phyloP scores from a whole-genome alignment of 2,888 invertebrate genomes.

The Clunio marinus region DNA sequence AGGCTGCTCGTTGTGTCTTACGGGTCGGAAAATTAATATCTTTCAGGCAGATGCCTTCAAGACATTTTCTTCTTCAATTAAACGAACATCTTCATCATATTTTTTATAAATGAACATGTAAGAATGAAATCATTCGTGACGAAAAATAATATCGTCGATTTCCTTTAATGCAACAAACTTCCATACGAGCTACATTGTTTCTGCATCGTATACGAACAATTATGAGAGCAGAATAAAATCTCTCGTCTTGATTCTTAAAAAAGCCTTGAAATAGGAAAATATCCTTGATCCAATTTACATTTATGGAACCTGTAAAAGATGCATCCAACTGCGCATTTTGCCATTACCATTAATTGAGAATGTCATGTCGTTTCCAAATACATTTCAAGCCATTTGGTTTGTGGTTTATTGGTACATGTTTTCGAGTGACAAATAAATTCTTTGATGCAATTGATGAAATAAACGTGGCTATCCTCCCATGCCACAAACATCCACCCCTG shows the following conservation, averaged over 20 bases:
- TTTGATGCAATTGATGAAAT: neutral
- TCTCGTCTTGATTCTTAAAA: neutral
- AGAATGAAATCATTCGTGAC: neutral
- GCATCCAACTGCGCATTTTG: neutral
- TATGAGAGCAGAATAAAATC: neutral
- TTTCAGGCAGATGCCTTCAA: neutral
- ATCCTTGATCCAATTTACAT: neutral
- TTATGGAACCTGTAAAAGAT: neutral
- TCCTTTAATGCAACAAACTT: neutral
- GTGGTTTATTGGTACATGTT: neutral
- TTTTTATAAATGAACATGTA: neutral
- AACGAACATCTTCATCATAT: no score
- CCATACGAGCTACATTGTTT: neutral
- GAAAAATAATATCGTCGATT: neutral
- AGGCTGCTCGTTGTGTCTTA: no score
- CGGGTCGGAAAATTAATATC: neutral
- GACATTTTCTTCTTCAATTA: neutral
- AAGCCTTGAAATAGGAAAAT: neutral
- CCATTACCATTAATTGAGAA: no score
- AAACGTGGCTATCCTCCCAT: no score
- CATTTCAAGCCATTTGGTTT: neutral
- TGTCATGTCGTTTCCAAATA: no score
- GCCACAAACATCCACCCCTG: no score
- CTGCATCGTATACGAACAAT: neutral
- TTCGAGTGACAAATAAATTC: neutral